These are phyloP conservation scores for Alcis repandata DNA, from an alignment of 2,888 invertebrate species.

Conservation along the genomic window DNA sequence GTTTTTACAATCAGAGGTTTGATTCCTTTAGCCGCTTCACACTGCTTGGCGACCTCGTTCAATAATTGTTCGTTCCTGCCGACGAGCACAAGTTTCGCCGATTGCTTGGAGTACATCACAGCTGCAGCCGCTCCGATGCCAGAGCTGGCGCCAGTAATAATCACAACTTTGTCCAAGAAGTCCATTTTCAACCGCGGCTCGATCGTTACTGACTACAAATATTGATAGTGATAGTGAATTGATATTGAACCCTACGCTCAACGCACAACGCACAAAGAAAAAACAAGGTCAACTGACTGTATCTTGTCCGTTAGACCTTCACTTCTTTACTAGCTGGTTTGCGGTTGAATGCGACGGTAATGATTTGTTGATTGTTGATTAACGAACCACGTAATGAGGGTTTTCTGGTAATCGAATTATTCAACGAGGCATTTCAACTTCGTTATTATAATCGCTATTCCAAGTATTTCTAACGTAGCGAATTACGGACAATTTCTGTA, in stretches of 20 bases:
- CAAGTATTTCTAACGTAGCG: no score
- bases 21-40: constrained; percentile 73
- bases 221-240: neutral
- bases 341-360: no score
- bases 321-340: no score
- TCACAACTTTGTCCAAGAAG: constrained; percentile 87
- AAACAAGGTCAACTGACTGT: neutral
- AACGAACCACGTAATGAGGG: constrained; percentile 5
- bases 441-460: neutral
- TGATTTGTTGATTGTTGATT: neutral
- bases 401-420: neutral
- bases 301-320: neutral
- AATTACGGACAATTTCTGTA: no score
- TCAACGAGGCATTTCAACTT: neutral
- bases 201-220: constrained; percentile 46
- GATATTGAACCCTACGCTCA: constrained; percentile 14
- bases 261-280: constrained; percentile 10
- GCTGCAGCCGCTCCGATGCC: constrained; percentile 91
- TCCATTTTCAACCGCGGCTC: constrained; percentile 73
- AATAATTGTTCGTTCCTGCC: constrained; percentile 90
- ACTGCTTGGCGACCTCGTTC: constrained; percentile 87
- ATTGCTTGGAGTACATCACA: constrained; percentile 88
- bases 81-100: constrained; percentile 88
- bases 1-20: constrained; percentile 87
- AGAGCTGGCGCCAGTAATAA: constrained; percentile 90